Percentiles rank a stretch among this genome's conserved stretches.
These are phyloP conservation scores for Amphiprion ocellaris DNA, from an alignment of 2,113 vertebrate genomes.

Conservation along the genomic window DNA sequence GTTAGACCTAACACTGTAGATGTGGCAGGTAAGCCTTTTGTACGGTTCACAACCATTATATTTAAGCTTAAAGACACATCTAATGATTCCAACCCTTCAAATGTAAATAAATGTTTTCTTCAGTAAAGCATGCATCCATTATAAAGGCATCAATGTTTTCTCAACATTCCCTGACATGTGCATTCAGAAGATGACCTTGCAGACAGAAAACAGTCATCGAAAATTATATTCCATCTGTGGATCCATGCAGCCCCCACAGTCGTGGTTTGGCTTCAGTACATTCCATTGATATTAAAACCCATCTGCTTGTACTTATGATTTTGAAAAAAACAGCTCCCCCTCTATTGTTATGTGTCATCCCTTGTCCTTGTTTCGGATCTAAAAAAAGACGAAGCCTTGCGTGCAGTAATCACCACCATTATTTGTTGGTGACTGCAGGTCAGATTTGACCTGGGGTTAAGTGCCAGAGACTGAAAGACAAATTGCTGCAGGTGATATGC, in stretches of 20 bases:
- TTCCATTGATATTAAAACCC: not conserved
- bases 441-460: conserved; percentile 13
- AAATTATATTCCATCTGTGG: too few species aligned
- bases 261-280: not conserved
- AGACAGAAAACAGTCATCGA: too few species aligned
- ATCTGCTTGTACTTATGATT: not conserved
- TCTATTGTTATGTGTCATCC: not conserved
- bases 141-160: not conserved
- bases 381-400: not conserved
- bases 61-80: not conserved
- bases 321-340: not conserved
- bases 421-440: conserved; percentile 9
- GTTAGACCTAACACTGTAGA: not conserved
- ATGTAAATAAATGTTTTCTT: not conserved
- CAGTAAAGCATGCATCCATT: not conserved
- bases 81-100: too few species aligned
- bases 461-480: conserved; percentile 19
- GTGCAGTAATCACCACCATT: not conserved
- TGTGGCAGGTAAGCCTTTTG: conserved; percentile 4
- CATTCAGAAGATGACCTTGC: not conserved
- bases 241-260: not conserved
- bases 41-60: not conserved
- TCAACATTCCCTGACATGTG: not conserved
- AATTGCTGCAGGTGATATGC: conserved; percentile 12
- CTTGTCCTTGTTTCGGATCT: not conserved